Evolutionary conservation across 2,113 vertebrate genomes (phyloP).

Genomic region (Megaceryle maxima): DNA sequence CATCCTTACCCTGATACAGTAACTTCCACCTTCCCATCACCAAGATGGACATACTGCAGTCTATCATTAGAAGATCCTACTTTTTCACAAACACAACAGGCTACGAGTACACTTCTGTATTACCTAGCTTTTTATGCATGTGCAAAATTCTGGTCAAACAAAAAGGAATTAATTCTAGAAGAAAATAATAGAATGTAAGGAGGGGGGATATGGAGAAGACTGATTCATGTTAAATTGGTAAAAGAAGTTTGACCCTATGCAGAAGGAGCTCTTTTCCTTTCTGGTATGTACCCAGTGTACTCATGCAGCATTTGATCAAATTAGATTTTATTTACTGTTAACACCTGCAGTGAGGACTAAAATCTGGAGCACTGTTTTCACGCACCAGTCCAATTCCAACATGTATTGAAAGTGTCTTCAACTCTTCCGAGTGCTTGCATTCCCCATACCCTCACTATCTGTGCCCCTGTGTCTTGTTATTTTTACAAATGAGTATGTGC

Average conservation of each 20-base stretch:
- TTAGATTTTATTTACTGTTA: neutral
- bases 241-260: neutral
- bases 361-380: neutral
- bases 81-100: neutral
- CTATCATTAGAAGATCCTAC: neutral
- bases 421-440: neutral
- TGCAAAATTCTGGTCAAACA: neutral
- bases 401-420: neutral
- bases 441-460: neutral
- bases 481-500: neutral
- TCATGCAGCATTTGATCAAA: neutral
- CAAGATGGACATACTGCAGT: neutral
- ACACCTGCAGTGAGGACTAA: neutral
- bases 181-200: neutral
- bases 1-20: neutral
- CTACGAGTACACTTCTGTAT: neutral
- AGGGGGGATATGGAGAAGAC: neutral
- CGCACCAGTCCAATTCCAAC: neutral
- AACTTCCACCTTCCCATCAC: neutral
- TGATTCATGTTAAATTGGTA: neutral
- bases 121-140: neutral
- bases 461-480: neutral
- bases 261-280: neutral
- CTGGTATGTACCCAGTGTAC: neutral
- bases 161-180: neutral